Evolutionary conservation across 1,140 invertebrate species (phyloP).

Genomic region (Trichonephila clavipes): DNA sequence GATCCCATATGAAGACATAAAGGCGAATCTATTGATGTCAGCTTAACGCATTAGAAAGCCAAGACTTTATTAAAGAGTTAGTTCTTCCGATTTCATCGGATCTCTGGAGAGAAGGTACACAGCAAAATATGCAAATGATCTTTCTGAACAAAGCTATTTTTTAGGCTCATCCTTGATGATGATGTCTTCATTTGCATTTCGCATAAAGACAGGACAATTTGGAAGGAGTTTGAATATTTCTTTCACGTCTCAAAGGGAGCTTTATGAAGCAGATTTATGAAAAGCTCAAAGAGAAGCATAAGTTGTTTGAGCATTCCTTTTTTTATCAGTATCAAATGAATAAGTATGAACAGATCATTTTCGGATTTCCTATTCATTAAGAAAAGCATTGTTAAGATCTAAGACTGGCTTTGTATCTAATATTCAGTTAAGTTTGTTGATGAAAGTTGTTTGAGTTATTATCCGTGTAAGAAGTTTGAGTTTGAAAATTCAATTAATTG

Average conservation of each 20-base stretch:
- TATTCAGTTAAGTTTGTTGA: too few relatives aligned
- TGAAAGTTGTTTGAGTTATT: too few relatives aligned
- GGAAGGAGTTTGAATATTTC: background rate
- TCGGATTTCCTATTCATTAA: too few relatives aligned
- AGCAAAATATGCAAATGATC: slow-evolving; percentile 25
- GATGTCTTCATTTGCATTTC: slow-evolving; percentile 48
- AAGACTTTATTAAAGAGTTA: background rate
- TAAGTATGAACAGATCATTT: slow-evolving; percentile 7
- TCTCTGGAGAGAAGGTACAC: background rate
- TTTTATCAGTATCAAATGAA: slow-evolving; percentile 6
- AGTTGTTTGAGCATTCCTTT: background rate
- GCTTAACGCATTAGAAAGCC: background rate
- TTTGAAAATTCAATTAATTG: too few relatives aligned
- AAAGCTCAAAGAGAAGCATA: background rate
- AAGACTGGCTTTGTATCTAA: too few relatives aligned
- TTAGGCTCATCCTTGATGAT: background rate
- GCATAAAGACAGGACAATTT: slow-evolving; percentile 27
- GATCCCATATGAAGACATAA: too few relatives aligned
- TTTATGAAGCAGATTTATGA: slow-evolving; percentile 41
- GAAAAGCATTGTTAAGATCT: background rate
- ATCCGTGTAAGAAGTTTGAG: too few relatives aligned
- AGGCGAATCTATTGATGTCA: too few relatives aligned
- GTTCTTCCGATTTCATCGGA: background rate
- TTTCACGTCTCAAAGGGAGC: background rate
- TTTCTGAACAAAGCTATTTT: background rate